Percentiles rank a stretch among this genome's conserved stretches.
phyloP scores from a whole-genome alignment of 2,797 vertebrate genomes.

The Enteromius thamalakanensis region DNA sequence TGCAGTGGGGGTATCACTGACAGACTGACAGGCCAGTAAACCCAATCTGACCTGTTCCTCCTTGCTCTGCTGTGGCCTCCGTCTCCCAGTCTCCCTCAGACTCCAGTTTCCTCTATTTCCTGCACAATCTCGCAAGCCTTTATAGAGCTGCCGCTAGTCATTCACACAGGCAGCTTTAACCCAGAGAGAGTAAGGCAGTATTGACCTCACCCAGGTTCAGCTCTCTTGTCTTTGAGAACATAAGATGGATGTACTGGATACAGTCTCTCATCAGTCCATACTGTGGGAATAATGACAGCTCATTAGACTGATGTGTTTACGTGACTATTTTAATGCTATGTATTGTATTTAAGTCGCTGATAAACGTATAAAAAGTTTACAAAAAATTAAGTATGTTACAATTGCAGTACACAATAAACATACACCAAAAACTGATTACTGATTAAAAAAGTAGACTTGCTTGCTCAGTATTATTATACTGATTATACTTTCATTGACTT shows the following conservation, averaged over 20 bases:
- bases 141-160: conserved; percentile 33
- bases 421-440: neutral
- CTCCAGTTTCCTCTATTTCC: conserved; percentile 63
- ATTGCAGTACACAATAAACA: conserved; percentile 5
- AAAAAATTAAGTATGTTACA: neutral
- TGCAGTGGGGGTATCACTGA: conserved; percentile 84
- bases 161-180: conserved; percentile 21
- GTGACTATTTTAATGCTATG: neutral
- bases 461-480: neutral
- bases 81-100: conserved; percentile 68
- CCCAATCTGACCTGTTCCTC: conserved; percentile 69
- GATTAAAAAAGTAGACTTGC: neutral
- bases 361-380: neutral
- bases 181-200: conserved; percentile 20
- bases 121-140: conserved; percentile 40
- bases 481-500: too few relatives aligned
- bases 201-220: conserved; percentile 41
- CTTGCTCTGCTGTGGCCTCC: conserved; percentile 68
- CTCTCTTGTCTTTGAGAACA: conserved; percentile 22
- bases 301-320: conserved; percentile 10
- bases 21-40: conserved; percentile 78
- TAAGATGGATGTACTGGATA: conserved; percentile 30
- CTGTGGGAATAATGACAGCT: conserved; percentile 23
- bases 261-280: conserved; percentile 22
- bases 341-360: neutral